Evolutionary conservation across 2,888 invertebrate species (phyloP).

Genomic region (Calliphora vomitoria): DNA sequence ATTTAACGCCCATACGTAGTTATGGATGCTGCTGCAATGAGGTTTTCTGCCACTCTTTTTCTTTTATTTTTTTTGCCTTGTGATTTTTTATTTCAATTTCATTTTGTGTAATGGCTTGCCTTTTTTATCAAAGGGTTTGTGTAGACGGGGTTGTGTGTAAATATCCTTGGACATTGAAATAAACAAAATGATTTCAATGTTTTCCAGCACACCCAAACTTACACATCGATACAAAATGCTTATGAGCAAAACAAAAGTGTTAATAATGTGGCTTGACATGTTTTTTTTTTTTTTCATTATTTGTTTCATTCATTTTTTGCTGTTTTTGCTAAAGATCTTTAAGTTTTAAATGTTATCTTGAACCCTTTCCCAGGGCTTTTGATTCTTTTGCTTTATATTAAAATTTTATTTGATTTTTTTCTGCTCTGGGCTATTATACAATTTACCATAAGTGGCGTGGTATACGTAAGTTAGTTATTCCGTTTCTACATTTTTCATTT

Average conservation of each 20-base stretch:
- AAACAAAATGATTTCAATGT: neutral
- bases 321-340: neutral
- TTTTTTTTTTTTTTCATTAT: slow-evolving; percentile 11
- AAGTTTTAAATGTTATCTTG: neutral
- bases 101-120: slow-evolving; percentile 5
- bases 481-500: no score
- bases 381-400: neutral
- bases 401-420: slow-evolving; percentile 30
- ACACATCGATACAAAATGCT: slow-evolving; percentile 35
- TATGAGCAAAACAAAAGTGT: slow-evolving; percentile 27
- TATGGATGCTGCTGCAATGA: neutral
- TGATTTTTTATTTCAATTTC: slow-evolving; percentile 36
- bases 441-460: no score
- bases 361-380: neutral
- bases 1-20: slow-evolving; percentile 14
- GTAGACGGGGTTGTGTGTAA: no score
- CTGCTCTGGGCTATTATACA: neutral
- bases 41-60: neutral
- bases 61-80: neutral
- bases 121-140: neutral
- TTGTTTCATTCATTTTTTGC: neutral
- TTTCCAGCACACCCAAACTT: neutral
- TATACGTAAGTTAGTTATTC: no score
- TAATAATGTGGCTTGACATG: slow-evolving; percentile 50
- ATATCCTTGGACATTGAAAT: neutral